phyloP scores from a whole-genome alignment of 2,888 invertebrate genomes.

The Athripsodes cinereus region DNA sequence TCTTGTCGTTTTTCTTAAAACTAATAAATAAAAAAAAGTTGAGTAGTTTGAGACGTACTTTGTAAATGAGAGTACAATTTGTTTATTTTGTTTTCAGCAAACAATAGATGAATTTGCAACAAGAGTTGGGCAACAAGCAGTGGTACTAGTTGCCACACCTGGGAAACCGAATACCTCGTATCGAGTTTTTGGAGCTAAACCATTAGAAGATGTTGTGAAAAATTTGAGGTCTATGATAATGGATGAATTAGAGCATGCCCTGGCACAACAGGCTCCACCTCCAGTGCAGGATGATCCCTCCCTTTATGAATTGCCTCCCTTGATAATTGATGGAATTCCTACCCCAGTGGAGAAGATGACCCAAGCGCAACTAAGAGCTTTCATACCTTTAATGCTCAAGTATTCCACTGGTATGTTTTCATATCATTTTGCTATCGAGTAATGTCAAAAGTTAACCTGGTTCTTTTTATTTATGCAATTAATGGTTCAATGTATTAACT shows the following conservation, averaged over 20 bases:
- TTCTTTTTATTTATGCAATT: not conserved
- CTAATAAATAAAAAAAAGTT: not conserved
- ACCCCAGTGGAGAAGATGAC: conserved; percentile 99
- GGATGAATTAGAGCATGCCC: conserved; percentile 89
- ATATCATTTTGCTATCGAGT: not conserved
- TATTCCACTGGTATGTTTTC: conserved; percentile 73
- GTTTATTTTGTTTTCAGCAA: conserved; percentile 52
- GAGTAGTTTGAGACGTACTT: not conserved
- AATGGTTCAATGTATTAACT: too few species aligned
- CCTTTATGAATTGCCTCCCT: conserved; percentile 90
- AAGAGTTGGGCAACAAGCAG: conserved; percentile 93
- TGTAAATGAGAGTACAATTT: not conserved
- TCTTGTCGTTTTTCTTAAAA: not conserved
- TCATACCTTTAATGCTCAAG: conserved; percentile 96
- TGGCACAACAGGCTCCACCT: conserved; percentile 74
- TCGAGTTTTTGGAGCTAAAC: conserved; percentile 95
- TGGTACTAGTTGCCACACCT: conserved; percentile 92
- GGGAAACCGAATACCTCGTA: conserved; percentile 94
- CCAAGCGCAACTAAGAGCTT: conserved; percentile 92
- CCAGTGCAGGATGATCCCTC: conserved; percentile 79
- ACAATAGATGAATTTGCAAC: conserved; percentile 97
- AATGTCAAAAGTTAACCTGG: not conserved
- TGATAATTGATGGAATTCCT: conserved; percentile 96
- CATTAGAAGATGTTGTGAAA: conserved; percentile 91
- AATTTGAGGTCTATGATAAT: conserved; percentile 87